Evolutionary conservation across 2,888 invertebrate genomes (phyloP), one percentile per base, ranked within the genome.

Genomic region (Macaria notata): DNA sequence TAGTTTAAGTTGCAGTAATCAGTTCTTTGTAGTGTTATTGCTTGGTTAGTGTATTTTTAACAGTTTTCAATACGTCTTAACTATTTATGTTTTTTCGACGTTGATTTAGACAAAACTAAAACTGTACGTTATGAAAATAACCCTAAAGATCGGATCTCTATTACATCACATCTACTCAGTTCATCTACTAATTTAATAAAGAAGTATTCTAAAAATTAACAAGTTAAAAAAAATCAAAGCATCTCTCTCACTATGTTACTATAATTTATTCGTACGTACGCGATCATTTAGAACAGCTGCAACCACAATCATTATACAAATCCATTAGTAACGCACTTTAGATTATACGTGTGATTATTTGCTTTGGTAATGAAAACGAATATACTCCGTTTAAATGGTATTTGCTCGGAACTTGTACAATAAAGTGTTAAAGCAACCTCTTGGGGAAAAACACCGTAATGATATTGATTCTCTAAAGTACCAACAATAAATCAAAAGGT

Each of bases 261-360:
- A 45, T 53, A 48, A 56, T 63, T 50, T 54, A 56, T 45, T 56
- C 39, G 39, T 42, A 51, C 47, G 51, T 55, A 54, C 76, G 76
- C 73, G 74, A 76, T 73, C 80, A 83, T 86, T 83, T 79, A 78
- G 82, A 80, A 79, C 79, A 77, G 76, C 78, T 79, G 76, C 78
- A 76, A 80, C 79, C 82, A 73, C 81, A 78, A 71, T 82, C 72
- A 82, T 84, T 82, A 81, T 79, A 81, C 76, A 74, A 75, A 76
- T 75, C 76, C 77, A 78, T 79, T 77, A 80, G 75, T 73, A 76
- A 70, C 71, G 71, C 72, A 78, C 78, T 80, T 76, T 76, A 79
- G 71, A 78, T 78, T 75, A 71, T 70, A 68, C 66, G 62, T 64
- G 68, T 71, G 70, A 75, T 75, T 77, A 76, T 78, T 76, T 76